Evolutionary conservation across 2,797 vertebrate species (phyloP).

Genomic region (Kryptolebias ocellatus): DNA sequence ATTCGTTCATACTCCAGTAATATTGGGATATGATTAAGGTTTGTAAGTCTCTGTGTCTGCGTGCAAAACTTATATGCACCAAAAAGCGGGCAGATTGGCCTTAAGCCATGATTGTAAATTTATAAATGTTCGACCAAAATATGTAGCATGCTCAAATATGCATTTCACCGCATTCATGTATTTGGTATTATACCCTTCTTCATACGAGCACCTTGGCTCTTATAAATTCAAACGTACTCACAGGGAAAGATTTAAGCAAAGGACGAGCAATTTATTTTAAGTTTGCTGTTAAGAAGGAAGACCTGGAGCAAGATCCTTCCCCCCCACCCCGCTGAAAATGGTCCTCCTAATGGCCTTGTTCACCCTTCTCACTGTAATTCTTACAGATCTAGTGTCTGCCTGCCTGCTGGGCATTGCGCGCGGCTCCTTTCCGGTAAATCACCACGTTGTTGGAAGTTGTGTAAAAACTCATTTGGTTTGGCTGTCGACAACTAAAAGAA

Average conservation of each 20-base stretch:
- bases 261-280: slow-evolving; percentile 41
- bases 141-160: no score
- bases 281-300: slow-evolving; percentile 25
- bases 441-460: slow-evolving; percentile 4
- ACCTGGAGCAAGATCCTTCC: slow-evolving; percentile 1
- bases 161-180: no score
- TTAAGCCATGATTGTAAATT: no score
- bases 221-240: no score
- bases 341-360: slow-evolving; percentile 25
- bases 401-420: slow-evolving; percentile 18
- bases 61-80: no score
- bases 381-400: slow-evolving; percentile 32
- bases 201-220: no score
- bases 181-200: no score
- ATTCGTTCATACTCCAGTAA: no score
- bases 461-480: slow-evolving; percentile 19
- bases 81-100: no score
- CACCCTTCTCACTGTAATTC: slow-evolving; percentile 33
- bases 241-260: neutral
- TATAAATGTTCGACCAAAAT: neutral
- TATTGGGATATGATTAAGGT: no score
- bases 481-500: neutral
- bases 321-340: slow-evolving; percentile 31
- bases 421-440: slow-evolving; percentile 23
- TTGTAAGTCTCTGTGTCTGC: no score